Evolutionary conservation across 1,140 invertebrate species (phyloP).

Genomic region (Cydia fagiglandana): DNA sequence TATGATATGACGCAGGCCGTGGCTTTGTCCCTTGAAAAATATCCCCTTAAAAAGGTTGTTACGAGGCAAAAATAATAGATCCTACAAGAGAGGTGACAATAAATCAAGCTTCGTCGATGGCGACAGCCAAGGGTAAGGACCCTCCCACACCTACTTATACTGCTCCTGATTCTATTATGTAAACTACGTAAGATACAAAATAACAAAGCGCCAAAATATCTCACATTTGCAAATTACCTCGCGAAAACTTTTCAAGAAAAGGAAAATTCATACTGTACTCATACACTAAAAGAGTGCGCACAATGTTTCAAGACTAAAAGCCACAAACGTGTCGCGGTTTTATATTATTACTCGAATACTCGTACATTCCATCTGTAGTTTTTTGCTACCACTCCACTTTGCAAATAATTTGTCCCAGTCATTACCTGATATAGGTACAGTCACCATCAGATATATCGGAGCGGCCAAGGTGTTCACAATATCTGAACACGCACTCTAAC

Average conservation of each 20-base stretch:
- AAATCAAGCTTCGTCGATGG: background rate
- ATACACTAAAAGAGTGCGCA: background rate
- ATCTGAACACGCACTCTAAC: too few species aligned
- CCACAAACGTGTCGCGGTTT: background rate
- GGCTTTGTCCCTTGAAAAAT: background rate
- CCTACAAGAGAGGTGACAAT: slow-evolving; percentile 16
- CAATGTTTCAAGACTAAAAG: background rate
- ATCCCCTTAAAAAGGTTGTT: slow-evolving; percentile 5
- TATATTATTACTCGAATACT: slow-evolving; percentile 1
- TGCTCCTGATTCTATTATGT: slow-evolving; percentile 20
- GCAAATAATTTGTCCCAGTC: slow-evolving; percentile 11
- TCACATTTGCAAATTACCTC: slow-evolving; percentile 3
- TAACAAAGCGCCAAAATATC: background rate
- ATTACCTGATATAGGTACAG: slow-evolving; percentile 25
- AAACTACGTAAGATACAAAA: background rate
- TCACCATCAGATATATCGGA: too few species aligned
- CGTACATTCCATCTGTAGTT: slow-evolving; percentile 15
- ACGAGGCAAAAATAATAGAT: background rate
- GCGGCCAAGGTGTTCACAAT: too few species aligned
- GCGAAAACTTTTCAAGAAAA: background rate
- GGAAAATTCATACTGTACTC: background rate
- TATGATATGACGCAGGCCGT: background rate
- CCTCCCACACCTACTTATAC: slow-evolving; percentile 21
- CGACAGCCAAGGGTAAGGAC: slow-evolving; percentile 11
- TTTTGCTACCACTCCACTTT: slow-evolving; percentile 28